Base-by-base conservation (phyloP, 2,113 vertebrate genomes). In the Benthochromis sp. region DNA sequence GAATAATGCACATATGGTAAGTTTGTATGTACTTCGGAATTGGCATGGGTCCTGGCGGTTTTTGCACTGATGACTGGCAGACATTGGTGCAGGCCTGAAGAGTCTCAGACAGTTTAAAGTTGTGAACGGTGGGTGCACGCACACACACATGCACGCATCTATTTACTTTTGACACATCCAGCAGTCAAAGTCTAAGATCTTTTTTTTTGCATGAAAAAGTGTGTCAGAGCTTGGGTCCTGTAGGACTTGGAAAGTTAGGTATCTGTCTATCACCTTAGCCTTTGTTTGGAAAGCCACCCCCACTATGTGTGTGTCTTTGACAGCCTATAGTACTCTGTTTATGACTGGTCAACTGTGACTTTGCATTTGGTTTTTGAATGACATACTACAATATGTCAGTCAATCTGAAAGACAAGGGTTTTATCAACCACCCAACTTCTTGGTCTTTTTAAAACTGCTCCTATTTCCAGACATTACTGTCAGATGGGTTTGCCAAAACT, bases 51-150 rank as follows among this genome's bases (percentile, higher is more conserved):
- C 76, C 86, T 81, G 73, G 40, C 2, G 43, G 79, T 86, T 21
- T 86, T 73, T 91, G 52, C 80, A 57, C 61, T 83, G 69, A 85
- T 85, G 69, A 38, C 81, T 90, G 69, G 43, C 47, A 86, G 54
- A 85, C 40, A 83, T 87, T 81, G 83, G 76, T 86, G 40, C 12
- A 14, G 82, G 34, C 19, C 54, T 69, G 36, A 52, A 36, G 27
- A 53, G 53, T 61, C 69, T 76, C 14, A 47, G 40, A 43, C 31
- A 45, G 45, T 29, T 83, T 47, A 47, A 76, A 47, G 43, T 17
- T 47, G 5, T 73, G 40, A 73, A 29, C 1, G 3, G 40, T 8
- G 7, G 0, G 1, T 0, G 0, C 66, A 3, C 40, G 12, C 69
- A 69, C 61, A 73, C 38, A 66, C 3, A 69, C 34, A 38, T 9